Evolutionary conservation across 2,888 invertebrate genomes (phyloP).

Genomic region (Scaptomyza polygonia): DNA sequence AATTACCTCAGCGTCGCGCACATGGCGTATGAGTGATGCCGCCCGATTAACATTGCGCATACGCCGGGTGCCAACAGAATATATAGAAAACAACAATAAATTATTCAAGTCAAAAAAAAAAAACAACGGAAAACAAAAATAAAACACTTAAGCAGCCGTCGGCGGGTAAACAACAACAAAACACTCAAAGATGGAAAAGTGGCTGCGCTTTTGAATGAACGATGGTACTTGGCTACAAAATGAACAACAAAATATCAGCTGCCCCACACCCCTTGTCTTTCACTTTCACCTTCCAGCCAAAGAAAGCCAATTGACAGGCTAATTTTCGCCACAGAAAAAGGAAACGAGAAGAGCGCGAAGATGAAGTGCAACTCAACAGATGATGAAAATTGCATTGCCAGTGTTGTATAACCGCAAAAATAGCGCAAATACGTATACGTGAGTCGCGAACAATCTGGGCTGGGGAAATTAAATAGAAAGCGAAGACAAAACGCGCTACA

Average conservation of each 20-base stretch:
- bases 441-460: conserved; percentile 49
- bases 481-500: conserved; percentile 66
- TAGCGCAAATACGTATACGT: conserved; percentile 58
- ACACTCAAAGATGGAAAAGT: conserved; percentile 52
- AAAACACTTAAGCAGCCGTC: conserved; percentile 55
- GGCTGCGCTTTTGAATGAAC: conserved; percentile 45
- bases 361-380: conserved; percentile 27
- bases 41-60: conserved; percentile 47
- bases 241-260: conserved; percentile 55
- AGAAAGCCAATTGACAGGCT: conserved; percentile 38
- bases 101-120: conserved; percentile 46
- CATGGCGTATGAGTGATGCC: conserved; percentile 61
- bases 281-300: neutral
- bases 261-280: conserved; percentile 6
- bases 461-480: conserved; percentile 78
- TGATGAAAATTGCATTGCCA: conserved; percentile 46
- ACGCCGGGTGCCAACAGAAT: conserved; percentile 33
- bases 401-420: conserved; percentile 44
- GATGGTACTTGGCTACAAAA: conserved; percentile 57
- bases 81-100: conserved; percentile 46
- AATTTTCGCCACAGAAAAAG: conserved; percentile 66
- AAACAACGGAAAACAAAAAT: conserved; percentile 21
- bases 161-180: conserved; percentile 70
- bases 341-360: conserved; percentile 21
- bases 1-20: conserved; percentile 57